A percentile compares a stretch with the other conserved stretches of the same genome.
Conservation (phyloP, 2,113 vertebrate genomes). For the Cyphomyrus plagiostoma region DNA sequence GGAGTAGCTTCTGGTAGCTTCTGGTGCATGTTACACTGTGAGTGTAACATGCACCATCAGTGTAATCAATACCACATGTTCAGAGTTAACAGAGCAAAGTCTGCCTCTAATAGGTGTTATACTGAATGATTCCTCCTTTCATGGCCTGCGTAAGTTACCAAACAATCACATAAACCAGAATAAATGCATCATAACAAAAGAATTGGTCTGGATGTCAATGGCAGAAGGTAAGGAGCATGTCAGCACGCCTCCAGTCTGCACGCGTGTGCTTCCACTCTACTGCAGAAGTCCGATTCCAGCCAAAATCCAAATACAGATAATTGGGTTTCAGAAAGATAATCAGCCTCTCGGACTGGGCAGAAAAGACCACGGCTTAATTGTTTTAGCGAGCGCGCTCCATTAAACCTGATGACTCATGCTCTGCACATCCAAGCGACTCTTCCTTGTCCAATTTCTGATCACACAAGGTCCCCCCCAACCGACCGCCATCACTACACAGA, state of each 20-base stretch:
- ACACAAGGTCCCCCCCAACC: background rate
- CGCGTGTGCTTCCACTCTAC: background rate
- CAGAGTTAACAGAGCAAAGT: background rate
- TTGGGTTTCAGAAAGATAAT: background rate
- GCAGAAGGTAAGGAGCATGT: background rate
- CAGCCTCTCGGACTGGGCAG: background rate
- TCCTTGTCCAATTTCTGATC: constrained; percentile 23
- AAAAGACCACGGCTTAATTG: background rate
- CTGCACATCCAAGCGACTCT: constrained; percentile 10
- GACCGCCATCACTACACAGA: background rate
- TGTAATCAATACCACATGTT: background rate
- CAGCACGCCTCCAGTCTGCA: background rate
- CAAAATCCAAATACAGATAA: background rate
- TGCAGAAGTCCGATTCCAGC: background rate
- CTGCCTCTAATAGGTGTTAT: background rate
- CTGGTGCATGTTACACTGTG: no score
- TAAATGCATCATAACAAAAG: background rate
- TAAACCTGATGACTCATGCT: constrained; percentile 32
- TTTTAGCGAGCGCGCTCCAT: constrained; percentile 5
- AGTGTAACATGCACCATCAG: background rate
- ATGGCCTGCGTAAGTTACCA: background rate
- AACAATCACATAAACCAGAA: background rate
- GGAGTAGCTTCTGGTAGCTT: no score
- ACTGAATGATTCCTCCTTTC: background rate
- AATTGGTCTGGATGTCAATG: background rate